phyloP scores from a whole-genome alignment of 2,797 vertebrate genomes.

The Siniperca undulata region DNA sequence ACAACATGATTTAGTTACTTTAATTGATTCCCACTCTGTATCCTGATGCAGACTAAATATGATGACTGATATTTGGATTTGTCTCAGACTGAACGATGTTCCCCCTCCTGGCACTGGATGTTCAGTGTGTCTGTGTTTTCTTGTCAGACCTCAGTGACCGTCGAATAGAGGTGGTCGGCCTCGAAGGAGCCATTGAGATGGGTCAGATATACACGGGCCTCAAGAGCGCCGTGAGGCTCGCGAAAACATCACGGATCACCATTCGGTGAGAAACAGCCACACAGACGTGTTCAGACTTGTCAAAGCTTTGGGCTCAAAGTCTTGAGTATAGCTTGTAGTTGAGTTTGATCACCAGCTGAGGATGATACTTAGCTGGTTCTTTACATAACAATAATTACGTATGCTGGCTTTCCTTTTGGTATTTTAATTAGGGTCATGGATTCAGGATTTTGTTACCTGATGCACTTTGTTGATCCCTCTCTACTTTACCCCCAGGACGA shows the following conservation, averaged over 20 bases:
- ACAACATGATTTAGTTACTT: not conserved
- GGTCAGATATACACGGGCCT: conserved; percentile 96
- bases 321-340: not conserved
- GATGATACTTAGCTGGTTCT: conserved; percentile 2
- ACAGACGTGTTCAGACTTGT: conserved; percentile 49
- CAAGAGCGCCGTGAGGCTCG: conserved; percentile 93
- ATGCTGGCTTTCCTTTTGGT: conserved; percentile 17
- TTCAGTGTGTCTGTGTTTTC: conserved; percentile 7
- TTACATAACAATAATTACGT: conserved; percentile 33
- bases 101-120: not conserved
- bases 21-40: not conserved
- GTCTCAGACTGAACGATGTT: not conserved
- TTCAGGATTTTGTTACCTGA: not conserved
- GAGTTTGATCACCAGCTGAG: conserved; percentile 18
- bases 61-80: not conserved
- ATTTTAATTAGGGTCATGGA: conserved; percentile 42
- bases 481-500: conserved; percentile 84
- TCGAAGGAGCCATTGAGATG: conserved; percentile 95
- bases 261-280: conserved; percentile 84
- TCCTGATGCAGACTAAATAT: conserved; percentile 12
- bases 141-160: conserved; percentile 90
- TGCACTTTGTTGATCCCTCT: conserved; percentile 1
- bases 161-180: conserved; percentile 92
- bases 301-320: not conserved
- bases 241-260: conserved; percentile 92